Percentiles rank a stretch among this genome's conserved stretches.
phyloP scores from a whole-genome alignment of 1,140 invertebrate genomes.

The Solen grandis region DNA sequence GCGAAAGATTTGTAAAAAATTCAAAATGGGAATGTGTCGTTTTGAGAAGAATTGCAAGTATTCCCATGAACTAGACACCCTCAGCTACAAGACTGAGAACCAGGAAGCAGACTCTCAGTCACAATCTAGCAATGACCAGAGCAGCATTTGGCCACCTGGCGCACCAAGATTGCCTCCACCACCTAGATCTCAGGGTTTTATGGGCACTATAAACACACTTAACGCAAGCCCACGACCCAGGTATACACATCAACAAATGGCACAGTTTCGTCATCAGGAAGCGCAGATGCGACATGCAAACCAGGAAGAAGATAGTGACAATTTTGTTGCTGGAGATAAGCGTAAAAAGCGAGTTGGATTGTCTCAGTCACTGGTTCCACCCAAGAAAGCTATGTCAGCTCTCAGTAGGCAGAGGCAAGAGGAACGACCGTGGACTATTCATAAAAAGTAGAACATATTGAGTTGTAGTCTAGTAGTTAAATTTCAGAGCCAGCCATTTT shows the following conservation, averaged over 20 bases:
- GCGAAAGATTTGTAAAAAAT: slow-evolving; percentile 96
- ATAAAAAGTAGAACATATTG: slow-evolving; percentile 25
- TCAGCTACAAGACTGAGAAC: slow-evolving; percentile 22
- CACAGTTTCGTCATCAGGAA: slow-evolving; percentile 23
- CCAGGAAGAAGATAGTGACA: slow-evolving; percentile 68
- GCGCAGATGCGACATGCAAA: slow-evolving; percentile 19
- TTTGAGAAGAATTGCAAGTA: slow-evolving; percentile 96
- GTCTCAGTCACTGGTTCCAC: slow-evolving; percentile 88
- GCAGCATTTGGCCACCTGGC: slow-evolving; percentile 81
- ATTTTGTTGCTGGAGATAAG: slow-evolving; percentile 73
- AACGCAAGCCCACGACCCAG: neutral
- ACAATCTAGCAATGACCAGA: slow-evolving; percentile 1
- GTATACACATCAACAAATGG: neutral
- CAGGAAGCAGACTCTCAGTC: slow-evolving; percentile 21
- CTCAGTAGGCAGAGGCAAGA: slow-evolving; percentile 85
- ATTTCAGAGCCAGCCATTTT: too few relatives aligned
- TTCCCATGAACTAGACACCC: slow-evolving; percentile 87
- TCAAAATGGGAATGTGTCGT: slow-evolving; percentile 92
- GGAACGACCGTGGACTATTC: slow-evolving; percentile 81
- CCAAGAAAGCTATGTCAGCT: slow-evolving; percentile 92
- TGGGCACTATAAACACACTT: slow-evolving; percentile 37
- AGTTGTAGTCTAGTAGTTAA: neutral
- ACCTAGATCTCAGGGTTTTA: slow-evolving; percentile 38
- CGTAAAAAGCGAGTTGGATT: slow-evolving; percentile 90
- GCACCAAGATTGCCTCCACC: slow-evolving; percentile 14